Percentiles rank a stretch among this genome's conserved stretches.
Conservation (phyloP, 2,888 invertebrate genomes). For the Theretra japonica region DNA sequence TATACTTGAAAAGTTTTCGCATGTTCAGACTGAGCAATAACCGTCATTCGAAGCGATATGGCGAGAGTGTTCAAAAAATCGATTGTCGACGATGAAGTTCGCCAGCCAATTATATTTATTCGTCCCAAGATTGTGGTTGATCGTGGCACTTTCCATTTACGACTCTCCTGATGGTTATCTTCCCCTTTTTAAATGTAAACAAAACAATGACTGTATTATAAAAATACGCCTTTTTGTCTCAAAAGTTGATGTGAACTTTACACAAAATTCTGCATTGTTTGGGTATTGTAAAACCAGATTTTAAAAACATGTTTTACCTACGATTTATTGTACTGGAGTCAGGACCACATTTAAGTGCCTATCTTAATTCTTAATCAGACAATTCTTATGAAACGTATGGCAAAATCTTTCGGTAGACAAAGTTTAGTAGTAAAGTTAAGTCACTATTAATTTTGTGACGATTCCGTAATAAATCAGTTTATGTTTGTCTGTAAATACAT, state of each 20-base stretch:
- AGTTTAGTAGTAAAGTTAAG: too few relatives aligned
- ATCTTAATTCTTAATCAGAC: too few relatives aligned
- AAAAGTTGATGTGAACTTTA: not conserved
- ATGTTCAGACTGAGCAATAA: slow-evolving; percentile 18
- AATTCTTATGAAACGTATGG: too few relatives aligned
- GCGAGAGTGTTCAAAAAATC: slow-evolving; percentile 36
- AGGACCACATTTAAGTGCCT: too few relatives aligned
- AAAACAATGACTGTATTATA: not conserved
- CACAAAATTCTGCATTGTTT: too few relatives aligned
- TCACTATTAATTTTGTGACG: too few relatives aligned
- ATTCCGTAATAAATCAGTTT: too few relatives aligned
- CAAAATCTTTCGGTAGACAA: too few relatives aligned
- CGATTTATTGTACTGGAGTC: too few relatives aligned
- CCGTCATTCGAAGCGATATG: slow-evolving; percentile 36
- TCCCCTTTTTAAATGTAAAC: slow-evolving; percentile 27
- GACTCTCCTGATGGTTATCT: slow-evolving; percentile 49
- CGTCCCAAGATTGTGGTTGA: slow-evolving; percentile 56
- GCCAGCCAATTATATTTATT: slow-evolving; percentile 58
- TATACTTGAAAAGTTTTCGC: not conserved
- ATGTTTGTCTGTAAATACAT: too few relatives aligned
- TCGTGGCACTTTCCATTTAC: slow-evolving; percentile 52
- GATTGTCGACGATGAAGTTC: slow-evolving; percentile 34
- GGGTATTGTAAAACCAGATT: too few relatives aligned
- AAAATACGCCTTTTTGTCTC: not conserved
- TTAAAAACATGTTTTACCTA: too few relatives aligned